Conservation (phyloP, 2,797 vertebrate genomes). For the Sebastes steindachneri region DNA sequence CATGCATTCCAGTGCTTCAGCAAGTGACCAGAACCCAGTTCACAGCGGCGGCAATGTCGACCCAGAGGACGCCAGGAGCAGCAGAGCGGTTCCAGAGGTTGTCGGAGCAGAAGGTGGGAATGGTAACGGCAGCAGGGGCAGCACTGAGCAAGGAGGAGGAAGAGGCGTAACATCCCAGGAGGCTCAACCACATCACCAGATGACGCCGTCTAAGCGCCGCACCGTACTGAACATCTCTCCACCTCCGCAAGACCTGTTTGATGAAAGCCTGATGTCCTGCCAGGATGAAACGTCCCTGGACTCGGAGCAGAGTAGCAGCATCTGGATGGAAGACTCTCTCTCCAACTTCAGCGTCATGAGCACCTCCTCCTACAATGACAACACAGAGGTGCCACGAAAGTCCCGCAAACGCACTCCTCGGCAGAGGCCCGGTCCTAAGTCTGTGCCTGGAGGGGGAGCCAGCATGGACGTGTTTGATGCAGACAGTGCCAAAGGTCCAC, state of each 20-base stretch:
- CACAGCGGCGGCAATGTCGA: conserved; percentile 88
- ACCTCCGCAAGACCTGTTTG: conserved; percentile 96
- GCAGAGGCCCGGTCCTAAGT: conserved; percentile 95
- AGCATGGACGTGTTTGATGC: conserved; percentile 99
- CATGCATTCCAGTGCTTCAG: conserved; percentile 91
- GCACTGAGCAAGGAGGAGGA: conserved; percentile 61
- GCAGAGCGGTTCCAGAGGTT: conserved; percentile 85
- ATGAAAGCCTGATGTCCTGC: conserved; percentile 97
- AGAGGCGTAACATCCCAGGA: conserved; percentile 74
- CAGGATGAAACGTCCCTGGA: conserved; percentile 92
- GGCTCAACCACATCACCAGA: conserved; percentile 86
- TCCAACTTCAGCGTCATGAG: conserved; percentile 99
- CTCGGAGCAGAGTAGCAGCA: conserved; percentile 97
- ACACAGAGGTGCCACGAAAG: conserved; percentile 98
- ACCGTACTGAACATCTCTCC: conserved; percentile 98
- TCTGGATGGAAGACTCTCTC: conserved; percentile 98
- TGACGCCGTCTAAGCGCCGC: conserved; percentile 93
- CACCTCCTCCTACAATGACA: conserved; percentile 97
- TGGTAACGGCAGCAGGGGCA: conserved; percentile 66
- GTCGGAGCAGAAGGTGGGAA: conserved; percentile 68
- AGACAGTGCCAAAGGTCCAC: conserved; percentile 98
- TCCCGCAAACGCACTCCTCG: conserved; percentile 97
- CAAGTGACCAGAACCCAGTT: conserved; percentile 90
- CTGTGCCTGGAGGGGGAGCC: conserved; percentile 85
- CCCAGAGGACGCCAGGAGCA: conserved; percentile 83